A percentile compares a stretch with the other conserved stretches of the same genome.
Evolutionary conservation across 35 echinoderm and acorn worm species (phyloP).

Genomic region (Stichopus chloronotus): DNA sequence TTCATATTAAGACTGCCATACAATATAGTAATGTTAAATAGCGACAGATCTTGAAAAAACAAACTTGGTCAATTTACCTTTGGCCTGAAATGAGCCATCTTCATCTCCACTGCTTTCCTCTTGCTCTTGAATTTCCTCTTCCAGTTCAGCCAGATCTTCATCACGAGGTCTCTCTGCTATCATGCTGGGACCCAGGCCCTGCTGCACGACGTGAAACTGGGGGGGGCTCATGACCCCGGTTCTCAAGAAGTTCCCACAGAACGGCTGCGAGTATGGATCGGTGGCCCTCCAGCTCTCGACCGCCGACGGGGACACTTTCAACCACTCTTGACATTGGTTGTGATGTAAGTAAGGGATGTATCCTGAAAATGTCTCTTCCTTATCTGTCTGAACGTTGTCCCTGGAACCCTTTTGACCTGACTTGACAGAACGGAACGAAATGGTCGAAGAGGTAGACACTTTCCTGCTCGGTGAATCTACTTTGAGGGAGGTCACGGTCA

Average conservation of each 20-base stretch:
- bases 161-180: constrained; percentile 53
- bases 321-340: constrained; percentile 48
- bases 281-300: constrained; percentile 56
- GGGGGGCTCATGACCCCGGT: constrained; percentile 70
- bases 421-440: constrained; percentile 1
- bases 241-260: constrained; percentile 57
- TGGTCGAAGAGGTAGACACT: constrained; percentile 47
- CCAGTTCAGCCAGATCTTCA: constrained; percentile 9
- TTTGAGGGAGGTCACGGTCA: constrained; percentile 28
- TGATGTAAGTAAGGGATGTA: constrained; percentile 56
- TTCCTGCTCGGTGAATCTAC: constrained; percentile 34
- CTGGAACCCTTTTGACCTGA: constrained; percentile 10
- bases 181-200: constrained; percentile 59
- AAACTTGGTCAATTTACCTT: neutral
- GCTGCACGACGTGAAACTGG: constrained; percentile 54
- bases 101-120: constrained; percentile 17
- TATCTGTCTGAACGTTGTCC: neutral
- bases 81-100: neutral
- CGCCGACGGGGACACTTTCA: constrained; percentile 22
- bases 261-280: constrained; percentile 42
- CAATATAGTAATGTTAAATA: too few species aligned
- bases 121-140: constrained; percentile 28
- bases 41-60: too few species aligned
- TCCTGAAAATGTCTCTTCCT: neutral
- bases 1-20: too few species aligned